Conservation (phyloP, 2,113 vertebrate genomes). For the Poeciliopsis occidentalis region DNA sequence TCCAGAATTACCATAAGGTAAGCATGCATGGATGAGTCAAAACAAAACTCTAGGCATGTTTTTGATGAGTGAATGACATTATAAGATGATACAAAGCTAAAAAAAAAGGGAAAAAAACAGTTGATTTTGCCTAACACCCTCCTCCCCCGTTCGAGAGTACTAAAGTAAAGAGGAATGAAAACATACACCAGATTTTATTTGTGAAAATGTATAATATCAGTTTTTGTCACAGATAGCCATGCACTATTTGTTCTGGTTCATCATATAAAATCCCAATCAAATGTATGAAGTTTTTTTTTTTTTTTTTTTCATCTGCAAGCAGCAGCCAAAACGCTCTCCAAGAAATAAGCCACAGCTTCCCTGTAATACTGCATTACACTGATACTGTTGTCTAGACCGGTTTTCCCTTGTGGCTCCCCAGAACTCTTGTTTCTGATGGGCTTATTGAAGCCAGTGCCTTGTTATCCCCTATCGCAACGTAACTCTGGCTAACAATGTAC, state of each 20-base stretch:
- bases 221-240: background rate
- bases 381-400: conserved; percentile 52
- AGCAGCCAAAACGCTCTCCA: conserved; percentile 35
- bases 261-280: background rate
- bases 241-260: background rate
- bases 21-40: too few species aligned
- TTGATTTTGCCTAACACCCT: too few species aligned
- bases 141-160: too few species aligned
- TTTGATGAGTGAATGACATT: too few species aligned
- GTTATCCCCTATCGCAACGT: conserved; percentile 58
- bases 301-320: conserved; percentile 4
- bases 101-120: too few species aligned
- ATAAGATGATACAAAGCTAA: too few species aligned
- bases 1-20: too few species aligned
- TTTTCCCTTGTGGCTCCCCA: conserved; percentile 49
- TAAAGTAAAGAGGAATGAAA: too few species aligned
- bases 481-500: conserved; percentile 36
- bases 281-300: too few species aligned
- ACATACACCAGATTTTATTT: too few species aligned
- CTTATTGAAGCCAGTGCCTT: conserved; percentile 53
- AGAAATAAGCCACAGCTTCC: conserved; percentile 32
- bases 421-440: conserved; percentile 49
- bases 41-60: too few species aligned
- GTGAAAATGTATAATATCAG: too few species aligned
- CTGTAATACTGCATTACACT: conserved; percentile 23